A percentile compares a stretch with the other conserved stretches of the same genome.
Evolutionary conservation across 2,797 vertebrate species (phyloP).

Genomic region (Coranthus polyacanthus): DNA sequence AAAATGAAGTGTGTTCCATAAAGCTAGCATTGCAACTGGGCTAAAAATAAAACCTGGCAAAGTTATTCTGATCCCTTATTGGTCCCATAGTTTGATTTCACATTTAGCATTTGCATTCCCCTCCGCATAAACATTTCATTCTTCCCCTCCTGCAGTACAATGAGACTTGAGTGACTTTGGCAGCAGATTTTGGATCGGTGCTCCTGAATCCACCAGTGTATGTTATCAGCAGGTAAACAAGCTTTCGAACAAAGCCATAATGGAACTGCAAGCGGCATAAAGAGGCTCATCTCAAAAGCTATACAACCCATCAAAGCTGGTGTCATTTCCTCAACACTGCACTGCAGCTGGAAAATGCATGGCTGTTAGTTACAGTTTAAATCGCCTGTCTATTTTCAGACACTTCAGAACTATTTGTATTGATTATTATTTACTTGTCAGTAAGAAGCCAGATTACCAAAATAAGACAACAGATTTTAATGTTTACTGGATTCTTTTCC

Average conservation of each 20-base stretch:
- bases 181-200: conserved; percentile 90
- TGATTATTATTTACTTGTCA: conserved; percentile 87
- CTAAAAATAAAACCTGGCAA: conserved; percentile 91
- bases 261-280: conserved; percentile 88
- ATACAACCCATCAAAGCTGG: conserved; percentile 88
- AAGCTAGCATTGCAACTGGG: conserved; percentile 83
- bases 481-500: conserved; percentile 77
- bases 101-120: conserved; percentile 88
- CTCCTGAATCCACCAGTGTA: conserved; percentile 91
- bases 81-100: conserved; percentile 90
- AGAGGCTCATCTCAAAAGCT: conserved; percentile 90
- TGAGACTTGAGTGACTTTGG: conserved; percentile 91
- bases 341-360: conserved; percentile 82
- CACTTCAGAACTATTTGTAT: conserved; percentile 85
- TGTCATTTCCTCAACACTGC: conserved; percentile 87
- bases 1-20: conserved; percentile 78
- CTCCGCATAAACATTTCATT: conserved; percentile 89
- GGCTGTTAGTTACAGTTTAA: conserved; percentile 86
- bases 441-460: conserved; percentile 82
- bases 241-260: conserved; percentile 91
- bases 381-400: conserved; percentile 85
- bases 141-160: conserved; percentile 88
- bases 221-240: conserved; percentile 94
- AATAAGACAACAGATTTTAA: conserved; percentile 84
- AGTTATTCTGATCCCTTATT: conserved; percentile 87